Evolutionary conservation across 2,888 invertebrate species (phyloP), one percentile per base, ranked within the genome.

Genomic region (Ceraclea dissimilis): DNA sequence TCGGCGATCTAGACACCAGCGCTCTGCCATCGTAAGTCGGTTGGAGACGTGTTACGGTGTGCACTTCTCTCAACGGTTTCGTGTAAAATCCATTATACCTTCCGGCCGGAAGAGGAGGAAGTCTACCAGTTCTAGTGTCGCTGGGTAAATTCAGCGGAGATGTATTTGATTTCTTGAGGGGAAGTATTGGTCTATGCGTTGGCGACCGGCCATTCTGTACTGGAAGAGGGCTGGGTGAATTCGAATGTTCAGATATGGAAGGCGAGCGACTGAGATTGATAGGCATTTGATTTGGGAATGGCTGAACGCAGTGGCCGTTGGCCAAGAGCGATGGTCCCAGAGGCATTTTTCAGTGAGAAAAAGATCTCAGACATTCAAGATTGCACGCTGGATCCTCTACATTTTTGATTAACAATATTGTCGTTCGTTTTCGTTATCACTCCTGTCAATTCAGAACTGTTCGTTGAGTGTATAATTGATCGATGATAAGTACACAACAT

Each of bases 111-210:
- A 71, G 71, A 13, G 70, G 68, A 8, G 76, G 74, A 22, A 58
- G 48, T 8, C 55, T 52, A 2, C 50, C n/a, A 44, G 31, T 57
- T 22, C 74, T 75, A 58, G 76, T 75, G 44, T 75, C 74, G 58
- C 75, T 67, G 13, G 39, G 16, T 4, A n/a, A 13, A n/a, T 39
- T 13, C 56, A 77, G 74, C 1, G 77, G 78, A 19, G 77, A 66
- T 8, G 78, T 78, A 66, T 73, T 72, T 2, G 76, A 70, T 65
- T 76, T 77, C 63, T 74, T 76, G 64, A 73, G 68, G 1, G 78
- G 76, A 43, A 78, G 64, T 61, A 76, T 72, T 2, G 71, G 71
- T 62, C 73, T 49, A 6, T 26, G 10, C 2, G 47, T 33, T 5
- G 49, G 19, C n/a, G 34, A 26, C 46, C 33, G 59, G 43, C 44